Percentiles rank a stretch among this genome's conserved stretches.
Evolutionary conservation across 2,888 invertebrate genomes (phyloP).

Genomic region (Cantharis lateralis): DNA sequence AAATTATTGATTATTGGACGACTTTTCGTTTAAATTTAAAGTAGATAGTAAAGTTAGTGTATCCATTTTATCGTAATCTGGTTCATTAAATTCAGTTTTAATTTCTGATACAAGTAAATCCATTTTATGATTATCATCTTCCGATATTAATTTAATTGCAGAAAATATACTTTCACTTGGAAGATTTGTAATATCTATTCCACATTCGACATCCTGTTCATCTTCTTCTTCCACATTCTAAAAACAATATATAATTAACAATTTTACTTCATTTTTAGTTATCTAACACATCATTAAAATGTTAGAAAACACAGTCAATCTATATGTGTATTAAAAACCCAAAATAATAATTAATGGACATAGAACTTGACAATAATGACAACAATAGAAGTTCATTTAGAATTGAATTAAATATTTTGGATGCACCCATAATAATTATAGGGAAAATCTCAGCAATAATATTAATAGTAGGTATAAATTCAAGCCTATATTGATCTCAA

Average conservation of each 20-base stretch:
- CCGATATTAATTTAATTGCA: background rate
- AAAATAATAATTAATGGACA: too few relatives aligned
- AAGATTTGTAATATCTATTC: conserved; percentile 48
- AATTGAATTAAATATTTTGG: too few relatives aligned
- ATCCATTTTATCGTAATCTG: conserved; percentile 55
- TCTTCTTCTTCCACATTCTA: conserved; percentile 61
- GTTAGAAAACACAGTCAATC: too few relatives aligned
- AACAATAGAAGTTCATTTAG: too few relatives aligned
- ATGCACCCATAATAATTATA: too few relatives aligned
- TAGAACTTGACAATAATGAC: too few relatives aligned
- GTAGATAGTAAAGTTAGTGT: conserved; percentile 52
- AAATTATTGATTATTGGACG: background rate
- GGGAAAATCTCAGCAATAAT: too few relatives aligned
- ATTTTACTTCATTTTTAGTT: background rate
- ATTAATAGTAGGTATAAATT: too few relatives aligned
- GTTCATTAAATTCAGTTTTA: conserved; percentile 42
- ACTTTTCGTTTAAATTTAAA: conserved; percentile 45
- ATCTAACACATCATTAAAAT: background rate
- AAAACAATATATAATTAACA: background rate
- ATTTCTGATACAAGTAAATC: conserved; percentile 38
- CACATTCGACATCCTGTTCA: conserved; percentile 57
- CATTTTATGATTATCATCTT: conserved; percentile 15
- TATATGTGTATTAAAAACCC: too few relatives aligned
- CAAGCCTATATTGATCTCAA: too few relatives aligned
- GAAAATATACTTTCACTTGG: background rate